A percentile compares a stretch with the other conserved stretches of the same genome.
Evolutionary conservation across 1,140 invertebrate species (phyloP).

Genomic region (Thalassaphorura encarpata): DNA sequence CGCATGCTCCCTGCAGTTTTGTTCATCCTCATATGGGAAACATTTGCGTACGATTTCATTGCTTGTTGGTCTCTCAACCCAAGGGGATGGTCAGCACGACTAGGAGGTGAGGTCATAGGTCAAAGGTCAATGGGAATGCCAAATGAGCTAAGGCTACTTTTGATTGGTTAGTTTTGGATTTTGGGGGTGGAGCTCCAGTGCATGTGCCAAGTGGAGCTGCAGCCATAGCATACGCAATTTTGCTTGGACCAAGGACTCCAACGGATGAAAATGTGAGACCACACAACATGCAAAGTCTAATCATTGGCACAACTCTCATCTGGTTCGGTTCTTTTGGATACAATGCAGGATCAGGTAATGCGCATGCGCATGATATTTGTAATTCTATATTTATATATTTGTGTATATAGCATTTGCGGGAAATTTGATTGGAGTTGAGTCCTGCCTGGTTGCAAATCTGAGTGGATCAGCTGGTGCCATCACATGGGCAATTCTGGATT

Average conservation of each 20-base stretch:
- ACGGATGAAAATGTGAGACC: neutral
- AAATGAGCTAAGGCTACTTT: neutral
- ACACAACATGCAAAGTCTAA: conserved; percentile 4
- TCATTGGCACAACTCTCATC: conserved; percentile 1
- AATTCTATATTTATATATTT: neutral
- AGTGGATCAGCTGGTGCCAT: neutral
- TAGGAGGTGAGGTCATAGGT: neutral
- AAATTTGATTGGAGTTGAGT: neutral
- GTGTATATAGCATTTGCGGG: neutral
- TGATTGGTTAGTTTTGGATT: neutral
- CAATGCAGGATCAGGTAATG: neutral
- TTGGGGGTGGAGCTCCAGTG: conserved; percentile 8
- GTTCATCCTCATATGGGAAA: conserved; percentile 7
- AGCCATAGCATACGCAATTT: neutral
- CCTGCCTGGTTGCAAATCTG: conserved; percentile 1
- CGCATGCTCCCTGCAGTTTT: conserved; percentile 2
- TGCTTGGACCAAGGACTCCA: neutral
- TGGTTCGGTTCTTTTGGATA: conserved; percentile 12
- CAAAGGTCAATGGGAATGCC: neutral
- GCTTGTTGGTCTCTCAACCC: conserved; percentile 6
- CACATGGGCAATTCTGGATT: conserved; percentile 3
- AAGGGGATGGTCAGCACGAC: neutral
- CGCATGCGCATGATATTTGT: neutral
- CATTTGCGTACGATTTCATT: conserved; percentile 7
- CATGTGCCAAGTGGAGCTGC: conserved; percentile 1